phyloP scores from a whole-genome alignment of 2,113 vertebrate species.

The Ciconia boyciana region DNA sequence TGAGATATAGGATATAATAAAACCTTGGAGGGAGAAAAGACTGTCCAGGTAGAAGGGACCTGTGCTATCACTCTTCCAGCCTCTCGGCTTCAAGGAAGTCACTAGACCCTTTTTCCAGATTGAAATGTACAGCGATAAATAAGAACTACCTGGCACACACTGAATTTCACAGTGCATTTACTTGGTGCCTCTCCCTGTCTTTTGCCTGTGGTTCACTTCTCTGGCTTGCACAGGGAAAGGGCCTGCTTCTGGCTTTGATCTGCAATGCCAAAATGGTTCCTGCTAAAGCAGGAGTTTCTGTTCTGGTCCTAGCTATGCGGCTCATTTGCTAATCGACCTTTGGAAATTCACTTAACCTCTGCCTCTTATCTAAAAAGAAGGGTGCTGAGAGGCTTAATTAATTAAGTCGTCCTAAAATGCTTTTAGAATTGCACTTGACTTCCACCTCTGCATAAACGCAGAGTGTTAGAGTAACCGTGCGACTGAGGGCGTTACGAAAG shows the following conservation, averaged over 20 bases:
- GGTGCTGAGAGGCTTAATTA: not conserved
- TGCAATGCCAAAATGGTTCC: not conserved
- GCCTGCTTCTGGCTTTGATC: not conserved
- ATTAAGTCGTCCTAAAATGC: slow-evolving; percentile 8
- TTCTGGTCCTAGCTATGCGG: not conserved
- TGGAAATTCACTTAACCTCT: slow-evolving; percentile 30
- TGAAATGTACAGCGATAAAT: not conserved
- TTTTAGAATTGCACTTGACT: slow-evolving; percentile 4
- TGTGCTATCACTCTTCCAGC: not conserved
- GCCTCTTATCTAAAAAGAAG: not conserved
- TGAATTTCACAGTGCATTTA: not conserved
- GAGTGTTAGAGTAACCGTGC: not conserved
- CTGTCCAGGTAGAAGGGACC: not conserved
- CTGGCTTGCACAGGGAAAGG: not conserved
- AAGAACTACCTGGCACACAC: not conserved
- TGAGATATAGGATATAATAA: not conserved
- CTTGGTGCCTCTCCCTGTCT: not conserved
- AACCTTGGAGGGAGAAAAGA: not conserved
- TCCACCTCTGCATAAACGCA: not conserved
- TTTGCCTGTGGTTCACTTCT: not conserved
- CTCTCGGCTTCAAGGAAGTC: not conserved
- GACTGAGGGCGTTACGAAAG: not conserved
- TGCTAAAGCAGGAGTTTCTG: not conserved
- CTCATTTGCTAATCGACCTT: not conserved
- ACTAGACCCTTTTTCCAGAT: not conserved